phyloP scores from a whole-genome alignment of 2,888 invertebrate species.

The Archips xylosteana region DNA sequence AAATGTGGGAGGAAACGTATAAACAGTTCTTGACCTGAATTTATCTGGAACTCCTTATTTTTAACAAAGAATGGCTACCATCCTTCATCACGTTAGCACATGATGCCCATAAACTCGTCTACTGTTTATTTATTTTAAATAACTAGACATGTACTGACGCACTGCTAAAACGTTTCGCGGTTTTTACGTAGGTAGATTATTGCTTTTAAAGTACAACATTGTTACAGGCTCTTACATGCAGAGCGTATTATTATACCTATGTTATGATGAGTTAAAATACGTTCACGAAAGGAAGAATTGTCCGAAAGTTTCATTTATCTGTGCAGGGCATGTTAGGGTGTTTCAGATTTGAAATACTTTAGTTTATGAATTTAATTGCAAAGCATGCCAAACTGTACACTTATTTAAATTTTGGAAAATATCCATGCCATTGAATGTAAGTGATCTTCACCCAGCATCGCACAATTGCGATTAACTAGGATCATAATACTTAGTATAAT shows the following conservation, averaged over 20 bases:
- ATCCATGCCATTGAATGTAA: no score
- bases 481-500: no score
- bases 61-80: conserved; percentile 28
- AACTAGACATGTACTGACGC: conserved; percentile 14
- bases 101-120: conserved; percentile 29
- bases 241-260: background rate
- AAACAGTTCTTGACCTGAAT: conserved; percentile 37
- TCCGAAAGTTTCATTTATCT: background rate
- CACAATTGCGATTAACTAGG: no score
- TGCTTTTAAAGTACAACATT: background rate
- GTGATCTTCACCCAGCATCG: no score
- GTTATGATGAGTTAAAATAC: background rate
- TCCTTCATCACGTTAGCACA: conserved; percentile 34
- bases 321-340: no score
- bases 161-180: conserved; percentile 7
- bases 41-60: conserved; percentile 33
- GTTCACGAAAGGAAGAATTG: background rate
- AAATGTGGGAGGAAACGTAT: conserved; percentile 17
- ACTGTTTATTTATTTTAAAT: conserved; percentile 31
- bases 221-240: background rate
- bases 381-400: no score
- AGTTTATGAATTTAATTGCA: no score
- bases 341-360: no score
- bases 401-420: no score
- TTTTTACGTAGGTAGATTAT: background rate